phyloP scores from a whole-genome alignment of 2,113 vertebrate genomes.

The Eptesicus fuscus region DNA sequence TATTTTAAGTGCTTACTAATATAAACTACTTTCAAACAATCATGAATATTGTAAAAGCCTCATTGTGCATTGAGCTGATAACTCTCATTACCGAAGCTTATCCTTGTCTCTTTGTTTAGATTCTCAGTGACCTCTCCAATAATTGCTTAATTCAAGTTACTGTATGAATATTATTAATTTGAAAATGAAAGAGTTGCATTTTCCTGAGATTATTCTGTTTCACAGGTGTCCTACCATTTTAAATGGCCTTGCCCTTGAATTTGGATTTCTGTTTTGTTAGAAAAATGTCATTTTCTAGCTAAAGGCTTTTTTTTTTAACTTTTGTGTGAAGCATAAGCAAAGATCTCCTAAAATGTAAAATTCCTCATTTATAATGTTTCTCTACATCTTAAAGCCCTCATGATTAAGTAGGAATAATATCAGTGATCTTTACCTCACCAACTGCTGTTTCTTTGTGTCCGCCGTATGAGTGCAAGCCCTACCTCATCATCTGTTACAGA shows the following conservation, averaged over 20 bases:
- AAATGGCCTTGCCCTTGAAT: slow-evolving; percentile 22
- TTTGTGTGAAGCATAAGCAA: slow-evolving; percentile 5
- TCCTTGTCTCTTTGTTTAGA: slow-evolving; percentile 36
- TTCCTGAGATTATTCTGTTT: slow-evolving; percentile 17
- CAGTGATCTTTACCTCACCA: background rate
- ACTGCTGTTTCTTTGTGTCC: background rate
- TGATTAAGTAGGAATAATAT: background rate
- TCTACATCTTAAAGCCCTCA: background rate
- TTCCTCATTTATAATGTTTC: background rate
- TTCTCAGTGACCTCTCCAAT: background rate
- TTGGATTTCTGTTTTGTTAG: slow-evolving; percentile 7
- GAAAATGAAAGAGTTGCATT: background rate
- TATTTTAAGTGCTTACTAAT: slow-evolving; percentile 40
- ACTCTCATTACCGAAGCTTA: background rate
- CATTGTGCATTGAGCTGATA: background rate
- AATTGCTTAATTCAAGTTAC: slow-evolving; percentile 44
- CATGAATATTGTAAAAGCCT: slow-evolving; percentile 15
- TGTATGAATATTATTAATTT: slow-evolving; percentile 4
- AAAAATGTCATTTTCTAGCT: background rate
- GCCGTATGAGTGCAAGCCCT: background rate
- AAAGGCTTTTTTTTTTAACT: background rate
- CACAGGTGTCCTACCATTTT: background rate
- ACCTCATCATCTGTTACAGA: background rate
- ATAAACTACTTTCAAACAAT: slow-evolving; percentile 7
- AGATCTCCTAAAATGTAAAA: background rate